A percentile compares a stretch with the other conserved stretches of the same genome.
Evolutionary conservation across 2,888 invertebrate genomes (phyloP).

Genomic region (Crioceris asparagi): DNA sequence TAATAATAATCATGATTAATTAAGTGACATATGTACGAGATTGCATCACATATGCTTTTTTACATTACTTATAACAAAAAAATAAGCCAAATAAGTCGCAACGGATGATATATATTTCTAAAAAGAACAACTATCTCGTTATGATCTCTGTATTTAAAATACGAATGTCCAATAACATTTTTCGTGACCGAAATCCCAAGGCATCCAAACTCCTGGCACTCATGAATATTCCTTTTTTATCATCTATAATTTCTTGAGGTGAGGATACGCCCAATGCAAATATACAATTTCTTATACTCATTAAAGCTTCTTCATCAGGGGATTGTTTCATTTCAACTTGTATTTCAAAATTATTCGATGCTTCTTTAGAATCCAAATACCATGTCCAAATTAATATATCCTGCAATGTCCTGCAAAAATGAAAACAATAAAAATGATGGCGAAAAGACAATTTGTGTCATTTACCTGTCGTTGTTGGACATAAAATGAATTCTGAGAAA

Average conservation of each 20-base stretch:
- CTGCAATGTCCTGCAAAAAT: too few species aligned
- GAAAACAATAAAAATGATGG: too few species aligned
- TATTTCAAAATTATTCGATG: slow-evolving; percentile 27
- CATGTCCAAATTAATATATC: slow-evolving; percentile 29
- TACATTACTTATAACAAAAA: too few species aligned
- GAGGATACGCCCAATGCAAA: slow-evolving; percentile 26
- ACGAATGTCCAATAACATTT: slow-evolving; percentile 10
- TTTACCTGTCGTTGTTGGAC: slow-evolving; percentile 3
- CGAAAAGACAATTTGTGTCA: too few species aligned
- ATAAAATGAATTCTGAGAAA: slow-evolving; percentile 25
- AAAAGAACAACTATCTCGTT: too few species aligned
- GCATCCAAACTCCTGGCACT: slow-evolving; percentile 19
- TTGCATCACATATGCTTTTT: too few species aligned
- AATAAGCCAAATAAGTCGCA: too few species aligned
- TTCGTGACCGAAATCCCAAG: slow-evolving; percentile 10
- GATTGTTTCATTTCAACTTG: slow-evolving; percentile 24
- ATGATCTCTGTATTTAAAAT: too few species aligned
- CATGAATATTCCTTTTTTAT: slow-evolving; percentile 28
- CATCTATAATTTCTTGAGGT: slow-evolving; percentile 26
- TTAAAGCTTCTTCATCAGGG: slow-evolving; percentile 19
- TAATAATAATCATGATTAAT: too few species aligned
- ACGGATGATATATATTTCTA: too few species aligned
- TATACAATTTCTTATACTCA: slow-evolving; percentile 27
- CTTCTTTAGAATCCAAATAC: slow-evolving; percentile 24
- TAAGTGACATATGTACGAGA: too few species aligned